A percentile compares a stretch with the other conserved stretches of the same genome.
Conservation (phyloP, 2,888 invertebrate species). For the Trisateles emortualis region DNA sequence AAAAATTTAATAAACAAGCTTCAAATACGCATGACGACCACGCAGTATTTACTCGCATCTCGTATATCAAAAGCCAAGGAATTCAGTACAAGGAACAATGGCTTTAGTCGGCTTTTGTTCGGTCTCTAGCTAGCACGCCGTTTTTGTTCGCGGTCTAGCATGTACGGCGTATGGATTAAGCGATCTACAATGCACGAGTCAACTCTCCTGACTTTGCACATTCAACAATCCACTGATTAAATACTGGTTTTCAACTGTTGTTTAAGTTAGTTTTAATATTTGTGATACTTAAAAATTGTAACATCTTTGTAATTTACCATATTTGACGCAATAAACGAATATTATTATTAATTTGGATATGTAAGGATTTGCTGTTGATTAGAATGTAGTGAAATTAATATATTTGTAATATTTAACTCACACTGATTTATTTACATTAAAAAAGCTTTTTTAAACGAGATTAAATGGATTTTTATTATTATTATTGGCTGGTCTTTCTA, state of each 20-base stretch:
- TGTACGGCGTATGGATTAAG: slow-evolving; percentile 40
- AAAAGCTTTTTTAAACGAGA: too few relatives aligned
- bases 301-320: too few relatives aligned
- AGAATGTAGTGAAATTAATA: too few relatives aligned
- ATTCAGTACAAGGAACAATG: slow-evolving; percentile 9
- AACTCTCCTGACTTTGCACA: slow-evolving; percentile 32
- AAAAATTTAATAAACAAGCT: slow-evolving; percentile 10
- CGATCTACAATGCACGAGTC: slow-evolving; percentile 36
- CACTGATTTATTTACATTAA: too few relatives aligned
- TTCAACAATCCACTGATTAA: slow-evolving; percentile 37
- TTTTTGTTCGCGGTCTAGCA: slow-evolving; percentile 44
- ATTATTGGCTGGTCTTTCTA: too few relatives aligned
- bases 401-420: too few relatives aligned
- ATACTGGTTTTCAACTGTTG: slow-evolving; percentile 1
- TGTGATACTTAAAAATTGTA: too few relatives aligned
- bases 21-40: neutral
- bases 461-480: too few relatives aligned
- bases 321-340: too few relatives aligned
- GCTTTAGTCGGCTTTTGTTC: slow-evolving; percentile 7
- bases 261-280: neutral
- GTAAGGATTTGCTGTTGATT: too few relatives aligned
- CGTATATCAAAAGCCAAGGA: slow-evolving; percentile 8
- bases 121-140: neutral
- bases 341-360: too few relatives aligned
- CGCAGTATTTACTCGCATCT: neutral